Conservation (phyloP, 2,797 vertebrate species). For the Phaenicophaeus curvirostris region DNA sequence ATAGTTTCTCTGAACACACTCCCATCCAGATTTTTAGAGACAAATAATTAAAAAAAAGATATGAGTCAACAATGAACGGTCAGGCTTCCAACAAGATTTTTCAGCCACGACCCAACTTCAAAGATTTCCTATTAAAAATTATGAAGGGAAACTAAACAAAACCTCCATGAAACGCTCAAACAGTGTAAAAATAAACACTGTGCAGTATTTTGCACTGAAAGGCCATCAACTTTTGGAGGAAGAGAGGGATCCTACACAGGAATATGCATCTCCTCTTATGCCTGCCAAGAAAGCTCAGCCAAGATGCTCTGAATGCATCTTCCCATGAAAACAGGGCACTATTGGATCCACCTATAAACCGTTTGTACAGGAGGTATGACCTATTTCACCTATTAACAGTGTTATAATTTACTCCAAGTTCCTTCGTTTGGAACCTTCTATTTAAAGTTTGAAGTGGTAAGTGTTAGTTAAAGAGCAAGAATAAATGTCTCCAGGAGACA, state of each 20-base stretch:
- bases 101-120: slow-evolving; percentile 29
- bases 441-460: neutral
- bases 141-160: slow-evolving; percentile 47
- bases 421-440: neutral
- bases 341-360: neutral
- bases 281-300: neutral
- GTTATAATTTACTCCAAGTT: neutral
- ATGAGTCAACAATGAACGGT: slow-evolving; percentile 22
- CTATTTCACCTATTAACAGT: neutral
- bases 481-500: neutral
- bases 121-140: slow-evolving; percentile 57
- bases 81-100: slow-evolving; percentile 25
- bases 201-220: slow-evolving; percentile 45
- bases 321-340: neutral
- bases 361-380: neutral
- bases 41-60: neutral
- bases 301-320: neutral
- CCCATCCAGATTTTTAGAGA: slow-evolving; percentile 33
- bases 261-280: neutral
- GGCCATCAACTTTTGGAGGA: neutral
- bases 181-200: slow-evolving; percentile 49
- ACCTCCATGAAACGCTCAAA: slow-evolving; percentile 11
- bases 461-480: neutral
- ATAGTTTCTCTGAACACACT: slow-evolving; percentile 5
- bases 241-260: neutral